Evolutionary conservation across 2,888 invertebrate genomes (phyloP).

Genomic region (Nymphalis c-album): DNA sequence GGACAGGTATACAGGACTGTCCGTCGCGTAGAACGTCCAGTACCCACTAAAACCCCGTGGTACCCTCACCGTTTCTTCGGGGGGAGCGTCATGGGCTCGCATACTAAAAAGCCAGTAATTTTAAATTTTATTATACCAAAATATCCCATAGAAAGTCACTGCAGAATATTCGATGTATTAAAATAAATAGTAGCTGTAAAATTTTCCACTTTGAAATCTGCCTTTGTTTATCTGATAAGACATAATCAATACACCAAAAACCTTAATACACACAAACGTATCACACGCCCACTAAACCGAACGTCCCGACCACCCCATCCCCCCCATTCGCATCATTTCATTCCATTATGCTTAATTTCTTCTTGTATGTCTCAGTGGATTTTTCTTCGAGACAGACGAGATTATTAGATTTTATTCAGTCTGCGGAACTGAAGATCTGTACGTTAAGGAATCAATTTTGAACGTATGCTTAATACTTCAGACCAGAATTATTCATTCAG

Average conservation of each 20-base stretch:
- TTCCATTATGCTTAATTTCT: constrained; percentile 67
- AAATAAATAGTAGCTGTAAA: too few species aligned
- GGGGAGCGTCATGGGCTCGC: too few species aligned
- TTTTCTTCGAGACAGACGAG: constrained; percentile 55
- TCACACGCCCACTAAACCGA: constrained; percentile 3
- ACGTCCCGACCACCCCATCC: constrained; percentile 21
- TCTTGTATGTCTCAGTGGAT: constrained; percentile 64
- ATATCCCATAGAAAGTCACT: too few species aligned
- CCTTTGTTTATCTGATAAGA: too few species aligned
- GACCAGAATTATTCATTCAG: not conserved
- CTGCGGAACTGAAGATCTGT: constrained; percentile 53
- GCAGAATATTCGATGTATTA: not conserved
- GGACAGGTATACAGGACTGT: too few species aligned
- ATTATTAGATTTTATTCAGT: constrained; percentile 73
- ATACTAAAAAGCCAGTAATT: too few species aligned
- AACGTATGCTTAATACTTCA: constrained; percentile 15
- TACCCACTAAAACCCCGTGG: too few species aligned
- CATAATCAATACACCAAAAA: not conserved
- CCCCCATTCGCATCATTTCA: constrained; percentile 59
- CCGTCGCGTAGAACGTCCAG: too few species aligned
- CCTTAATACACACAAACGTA: constrained; percentile 1
- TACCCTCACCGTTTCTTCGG: too few species aligned
- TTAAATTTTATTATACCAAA: too few species aligned
- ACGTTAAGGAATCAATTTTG: constrained; percentile 36
- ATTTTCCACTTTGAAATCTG: too few species aligned